phyloP scores from a whole-genome alignment of 2,888 invertebrate genomes.

The Drosophila subsilvestris region DNA sequence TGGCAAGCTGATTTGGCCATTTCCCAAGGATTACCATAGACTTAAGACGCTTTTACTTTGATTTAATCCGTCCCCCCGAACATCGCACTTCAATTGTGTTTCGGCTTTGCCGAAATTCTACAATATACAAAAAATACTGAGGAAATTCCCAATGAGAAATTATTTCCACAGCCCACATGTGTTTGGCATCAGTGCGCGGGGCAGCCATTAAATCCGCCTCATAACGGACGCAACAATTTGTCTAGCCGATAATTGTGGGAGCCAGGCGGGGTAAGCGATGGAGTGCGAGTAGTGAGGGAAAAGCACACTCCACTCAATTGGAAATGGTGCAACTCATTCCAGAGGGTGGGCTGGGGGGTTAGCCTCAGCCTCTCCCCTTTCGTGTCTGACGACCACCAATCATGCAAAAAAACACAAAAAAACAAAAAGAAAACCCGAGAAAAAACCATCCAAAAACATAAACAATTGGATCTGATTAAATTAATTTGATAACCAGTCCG shows the following conservation, averaged over 20 bases:
- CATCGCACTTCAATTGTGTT: constrained; percentile 6
- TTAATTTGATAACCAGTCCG: constrained; percentile 74
- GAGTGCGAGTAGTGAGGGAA: constrained; percentile 14
- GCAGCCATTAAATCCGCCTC: constrained; percentile 53
- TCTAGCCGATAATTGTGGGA: constrained; percentile 58
- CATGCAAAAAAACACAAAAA: constrained; percentile 60
- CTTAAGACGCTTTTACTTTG: constrained; percentile 5
- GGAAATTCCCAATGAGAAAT: constrained; percentile 16
- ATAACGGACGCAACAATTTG: constrained; percentile 65
- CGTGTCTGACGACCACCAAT: constrained; percentile 72
- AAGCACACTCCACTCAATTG: constrained; percentile 69
- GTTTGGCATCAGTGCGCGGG: constrained; percentile 34
- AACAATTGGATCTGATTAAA: constrained; percentile 81
- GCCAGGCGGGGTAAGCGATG: background rate
- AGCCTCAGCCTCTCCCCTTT: constrained; percentile 52
- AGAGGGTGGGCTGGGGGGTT: constrained; percentile 2
- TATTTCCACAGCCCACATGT: constrained; percentile 48
- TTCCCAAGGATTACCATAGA: constrained; percentile 45
- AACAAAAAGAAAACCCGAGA: constrained; percentile 4
- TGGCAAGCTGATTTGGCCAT: constrained; percentile 62
- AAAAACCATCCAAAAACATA: constrained; percentile 58
- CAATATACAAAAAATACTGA: background rate
- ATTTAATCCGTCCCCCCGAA: constrained; percentile 15
- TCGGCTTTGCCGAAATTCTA: background rate
- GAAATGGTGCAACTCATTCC: constrained; percentile 53